These are phyloP conservation scores for Papilio polytes DNA, from an alignment of 1,140 invertebrate species.

Conservation along the genomic window DNA sequence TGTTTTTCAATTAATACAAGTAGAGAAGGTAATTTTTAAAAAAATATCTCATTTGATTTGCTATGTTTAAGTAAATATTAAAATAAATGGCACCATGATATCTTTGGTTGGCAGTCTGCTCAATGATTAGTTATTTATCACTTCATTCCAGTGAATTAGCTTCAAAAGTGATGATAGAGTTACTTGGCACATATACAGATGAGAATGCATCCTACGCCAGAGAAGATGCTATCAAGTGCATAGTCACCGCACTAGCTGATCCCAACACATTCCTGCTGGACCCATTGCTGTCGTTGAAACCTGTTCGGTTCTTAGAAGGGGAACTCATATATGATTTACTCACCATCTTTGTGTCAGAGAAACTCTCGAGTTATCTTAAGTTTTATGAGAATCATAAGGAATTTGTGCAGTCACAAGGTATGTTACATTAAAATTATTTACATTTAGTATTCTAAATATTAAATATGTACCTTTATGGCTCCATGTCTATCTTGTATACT, in stretches of 20 bases:
- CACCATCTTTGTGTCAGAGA: constrained; percentile 98
- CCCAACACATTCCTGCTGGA: constrained; percentile 97
- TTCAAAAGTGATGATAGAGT: constrained; percentile 98
- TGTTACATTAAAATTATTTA: constrained; percentile 30
- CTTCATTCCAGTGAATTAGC: constrained; percentile 90
- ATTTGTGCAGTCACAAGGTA: constrained; percentile 94
- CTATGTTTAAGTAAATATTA: too few relatives aligned
- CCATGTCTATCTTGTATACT: too few relatives aligned
- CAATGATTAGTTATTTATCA: neutral
- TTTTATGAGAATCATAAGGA: constrained; percentile 98
- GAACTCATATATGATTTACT: constrained; percentile 97
- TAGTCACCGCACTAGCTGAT: constrained; percentile 96
- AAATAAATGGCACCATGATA: too few relatives aligned
- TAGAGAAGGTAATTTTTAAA: neutral
- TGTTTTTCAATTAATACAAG: too few relatives aligned
- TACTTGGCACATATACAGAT: constrained; percentile 97
- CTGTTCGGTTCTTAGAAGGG: constrained; percentile 97
- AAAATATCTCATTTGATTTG: neutral
- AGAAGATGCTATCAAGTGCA: constrained; percentile 98
- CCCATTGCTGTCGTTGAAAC: constrained; percentile 96
- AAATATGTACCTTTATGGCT: too few relatives aligned
- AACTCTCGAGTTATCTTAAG: constrained; percentile 93
- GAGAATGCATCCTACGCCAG: constrained; percentile 98
- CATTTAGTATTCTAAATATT: neutral
- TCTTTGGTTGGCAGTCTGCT: neutral